Evolutionary conservation across 2,888 invertebrate species (phyloP).

Genomic region (Cryptus armator): DNA sequence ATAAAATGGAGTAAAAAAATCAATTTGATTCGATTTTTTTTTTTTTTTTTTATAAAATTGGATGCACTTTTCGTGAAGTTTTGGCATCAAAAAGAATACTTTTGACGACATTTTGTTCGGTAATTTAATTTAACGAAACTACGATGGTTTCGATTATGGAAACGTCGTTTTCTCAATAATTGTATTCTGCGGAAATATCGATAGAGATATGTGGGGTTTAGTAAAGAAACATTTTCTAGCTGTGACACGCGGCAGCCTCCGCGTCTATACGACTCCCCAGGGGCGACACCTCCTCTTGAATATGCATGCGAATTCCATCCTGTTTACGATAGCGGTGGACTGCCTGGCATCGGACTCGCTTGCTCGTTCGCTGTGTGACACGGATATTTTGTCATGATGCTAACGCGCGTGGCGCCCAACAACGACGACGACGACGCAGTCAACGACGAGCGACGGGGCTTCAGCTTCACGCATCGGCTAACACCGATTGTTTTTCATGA

Average conservation of each 20-base stretch:
- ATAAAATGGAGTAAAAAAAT: neutral
- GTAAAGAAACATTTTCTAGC: slow-evolving; percentile 3
- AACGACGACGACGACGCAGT: slow-evolving; percentile 9
- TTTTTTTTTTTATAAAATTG: too few species aligned
- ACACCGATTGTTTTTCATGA: slow-evolving; percentile 42
- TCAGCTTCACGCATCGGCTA: slow-evolving; percentile 49
- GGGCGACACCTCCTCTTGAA: slow-evolving; percentile 75
- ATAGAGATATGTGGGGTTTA: neutral
- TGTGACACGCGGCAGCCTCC: slow-evolving; percentile 61
- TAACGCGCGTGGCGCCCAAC: slow-evolving; percentile 56
- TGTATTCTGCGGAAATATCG: neutral
- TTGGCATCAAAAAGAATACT: too few species aligned
- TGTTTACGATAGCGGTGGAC: slow-evolving; percentile 77
- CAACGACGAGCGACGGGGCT: slow-evolving; percentile 27
- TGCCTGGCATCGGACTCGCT: slow-evolving; percentile 64
- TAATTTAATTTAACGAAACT: too few species aligned
- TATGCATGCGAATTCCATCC: slow-evolving; percentile 82
- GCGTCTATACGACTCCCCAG: slow-evolving; percentile 53
- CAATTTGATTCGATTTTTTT: too few species aligned
- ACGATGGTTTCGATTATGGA: neutral
- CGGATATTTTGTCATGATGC: slow-evolving; percentile 64
- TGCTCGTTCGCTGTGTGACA: slow-evolving; percentile 55
- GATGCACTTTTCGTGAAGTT: too few species aligned
- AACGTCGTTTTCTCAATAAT: neutral
- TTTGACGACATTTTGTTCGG: too few species aligned